Base-by-base conservation (phyloP, 1,140 invertebrate species). In the Hirudo medicinalis region DNA sequence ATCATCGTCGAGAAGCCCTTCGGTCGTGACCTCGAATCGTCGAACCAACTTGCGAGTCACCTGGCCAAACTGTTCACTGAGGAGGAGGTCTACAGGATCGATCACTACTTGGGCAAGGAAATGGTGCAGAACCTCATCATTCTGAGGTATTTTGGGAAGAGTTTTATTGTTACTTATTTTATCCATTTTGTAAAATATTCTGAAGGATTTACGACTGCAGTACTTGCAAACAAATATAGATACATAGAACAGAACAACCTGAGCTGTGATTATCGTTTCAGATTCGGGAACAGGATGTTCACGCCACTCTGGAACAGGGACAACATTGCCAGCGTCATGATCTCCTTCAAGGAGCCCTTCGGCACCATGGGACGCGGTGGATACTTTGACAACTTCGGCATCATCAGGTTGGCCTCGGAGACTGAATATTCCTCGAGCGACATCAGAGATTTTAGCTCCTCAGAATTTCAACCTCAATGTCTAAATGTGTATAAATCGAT, bases 61-160 rank as follows among this genome's bases (percentile, higher is more conserved):
- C 83, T 99, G 69, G 85, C 89, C 3, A 86, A 86, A 0, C 81
- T 99, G 29, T 99, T 98, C 80, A 87, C 85, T 70, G 97, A 99
- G 84, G 91, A 97, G 72, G 90, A 99, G 83, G 86, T 99, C 55
- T 99, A 97, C 79, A 86, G 95, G 75, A 99, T 99, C 76, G 97
- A 99, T 82, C 97, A 99, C 83, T 99, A 99, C 81, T 84, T 99
- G 53, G 97, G 97, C 22, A 99, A 99, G 82, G 97, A 99, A 84
- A 99, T 99, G 95, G 95, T 99, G 5, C 96, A 99, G 83, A 99
- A 99, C 84, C 82, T 99, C 27, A 94, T 99, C 89, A 93, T 93
- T n/a, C 85, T 91, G 27, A 85, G 89, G 87, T 88, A 75, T 20
- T 70, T 22, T 49, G 43, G 43, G 43, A 49, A 49, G 43, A 2